phyloP scores from a whole-genome alignment of 2,888 invertebrate genomes.

The Busseola fusca region DNA sequence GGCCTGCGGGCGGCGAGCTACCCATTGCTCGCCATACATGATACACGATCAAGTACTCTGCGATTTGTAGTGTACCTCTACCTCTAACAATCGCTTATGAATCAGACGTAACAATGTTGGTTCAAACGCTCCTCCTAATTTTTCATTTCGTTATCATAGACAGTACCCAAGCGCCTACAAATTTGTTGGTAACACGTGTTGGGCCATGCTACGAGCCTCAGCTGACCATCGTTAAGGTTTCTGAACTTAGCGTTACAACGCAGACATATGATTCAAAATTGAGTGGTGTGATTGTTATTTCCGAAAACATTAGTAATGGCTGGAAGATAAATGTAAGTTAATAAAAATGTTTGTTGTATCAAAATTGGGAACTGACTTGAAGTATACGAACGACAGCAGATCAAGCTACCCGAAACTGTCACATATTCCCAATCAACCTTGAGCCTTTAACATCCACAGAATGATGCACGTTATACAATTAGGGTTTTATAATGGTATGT shows the following conservation, averaged over 20 bases:
- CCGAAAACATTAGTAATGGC: slow-evolving; percentile 69
- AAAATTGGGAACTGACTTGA: not conserved
- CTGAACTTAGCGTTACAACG: slow-evolving; percentile 70
- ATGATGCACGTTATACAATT: too few species aligned
- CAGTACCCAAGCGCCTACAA: slow-evolving; percentile 64
- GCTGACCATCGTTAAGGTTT: slow-evolving; percentile 55
- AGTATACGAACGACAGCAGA: too few species aligned
- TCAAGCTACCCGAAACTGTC: too few species aligned
- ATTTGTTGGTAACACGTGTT: slow-evolving; percentile 68
- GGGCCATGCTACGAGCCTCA: slow-evolving; percentile 66
- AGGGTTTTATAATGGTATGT: too few species aligned
- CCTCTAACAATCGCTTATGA: slow-evolving; percentile 4
- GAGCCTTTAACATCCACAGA: too few species aligned
- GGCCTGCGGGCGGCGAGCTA: too few species aligned
- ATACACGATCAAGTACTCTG: not conserved
- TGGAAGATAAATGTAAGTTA: slow-evolving; percentile 72
- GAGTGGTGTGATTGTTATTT: slow-evolving; percentile 69
- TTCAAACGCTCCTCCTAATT: slow-evolving; percentile 9
- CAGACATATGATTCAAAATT: slow-evolving; percentile 68
- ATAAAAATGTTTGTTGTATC: not conserved
- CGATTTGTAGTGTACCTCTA: slow-evolving; percentile 1
- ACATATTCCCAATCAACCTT: too few species aligned
- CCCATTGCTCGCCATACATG: too few species aligned
- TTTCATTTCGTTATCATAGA: not conserved
- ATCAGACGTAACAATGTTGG: slow-evolving; percentile 21